Percentiles rank a stretch among this genome's conserved stretches.
These are phyloP conservation scores for Cyclopterus lumpus DNA, from an alignment of 2,797 vertebrate genomes.

Conservation along the genomic window DNA sequence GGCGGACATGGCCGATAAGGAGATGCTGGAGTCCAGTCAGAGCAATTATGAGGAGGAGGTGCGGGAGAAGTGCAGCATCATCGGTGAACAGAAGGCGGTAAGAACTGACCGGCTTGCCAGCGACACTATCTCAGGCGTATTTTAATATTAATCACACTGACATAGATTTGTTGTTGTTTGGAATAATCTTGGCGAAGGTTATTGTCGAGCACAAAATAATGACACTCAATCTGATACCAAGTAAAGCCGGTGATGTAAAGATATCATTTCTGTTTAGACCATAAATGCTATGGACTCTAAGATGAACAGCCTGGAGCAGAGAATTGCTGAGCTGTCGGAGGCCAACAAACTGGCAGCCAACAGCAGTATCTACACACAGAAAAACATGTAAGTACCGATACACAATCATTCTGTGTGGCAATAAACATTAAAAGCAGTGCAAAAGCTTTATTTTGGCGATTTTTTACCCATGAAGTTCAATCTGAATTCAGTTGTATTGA, in stretches of 20 bases:
- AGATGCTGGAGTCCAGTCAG: slow-evolving; percentile 93
- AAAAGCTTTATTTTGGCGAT: neutral
- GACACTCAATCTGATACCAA: neutral
- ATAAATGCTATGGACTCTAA: slow-evolving; percentile 99
- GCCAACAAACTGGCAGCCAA: slow-evolving; percentile 99
- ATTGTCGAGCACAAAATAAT: slow-evolving; percentile 27
- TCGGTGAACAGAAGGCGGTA: slow-evolving; percentile 98
- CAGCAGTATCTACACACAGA: slow-evolving; percentile 98
- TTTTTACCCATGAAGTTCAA: neutral
- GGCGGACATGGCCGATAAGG: slow-evolving; percentile 96
- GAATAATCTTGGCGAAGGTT: slow-evolving; percentile 17
- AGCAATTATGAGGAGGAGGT: slow-evolving; percentile 94
- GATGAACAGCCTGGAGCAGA: slow-evolving; percentile 97
- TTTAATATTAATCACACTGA: slow-evolving; percentile 71
- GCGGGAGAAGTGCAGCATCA: slow-evolving; percentile 92
- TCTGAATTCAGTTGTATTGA: neutral
- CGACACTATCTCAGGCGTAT: slow-evolving; percentile 47
- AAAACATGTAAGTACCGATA: slow-evolving; percentile 92
- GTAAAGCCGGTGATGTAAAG: slow-evolving; percentile 1
- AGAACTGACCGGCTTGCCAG: slow-evolving; percentile 69
- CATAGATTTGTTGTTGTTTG: slow-evolving; percentile 56
- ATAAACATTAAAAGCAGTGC: neutral
- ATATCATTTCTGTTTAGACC: slow-evolving; percentile 83
- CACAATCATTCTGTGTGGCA: neutral
- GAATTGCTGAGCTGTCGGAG: slow-evolving; percentile 95